Evolutionary conservation across 2,113 vertebrate species (phyloP), one percentile per base, ranked within the genome.

Genomic region (Tetraodon nigroviridis): DNA sequence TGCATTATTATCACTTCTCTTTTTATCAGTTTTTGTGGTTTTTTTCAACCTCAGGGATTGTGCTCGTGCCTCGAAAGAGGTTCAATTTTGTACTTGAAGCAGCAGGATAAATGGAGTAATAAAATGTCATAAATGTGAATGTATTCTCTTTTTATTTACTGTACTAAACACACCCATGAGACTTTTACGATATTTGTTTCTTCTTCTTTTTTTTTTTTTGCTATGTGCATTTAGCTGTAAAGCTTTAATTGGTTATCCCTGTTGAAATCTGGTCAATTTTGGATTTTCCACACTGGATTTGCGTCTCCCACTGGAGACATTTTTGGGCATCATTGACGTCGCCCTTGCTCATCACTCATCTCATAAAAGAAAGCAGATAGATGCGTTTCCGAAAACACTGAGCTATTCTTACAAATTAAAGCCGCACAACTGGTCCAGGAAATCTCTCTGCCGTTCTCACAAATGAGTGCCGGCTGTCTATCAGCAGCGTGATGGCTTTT

Each of bases 391-490:
- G 8, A 27, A 66, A 50, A 45, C 20, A 29, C 21, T 32, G 7
- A 20, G 20, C 24, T 48, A 44, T 20, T 49, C 19, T 12, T 44
- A 61, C n/a, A 53, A 47, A 16, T 50, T 32, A 47, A 60, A 57
- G 19, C 37, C 21, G 42, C 29, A 27, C 17, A 52, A 8, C 51
- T 37, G 54, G 12, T 41, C 41, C 41, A 55, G 40, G 22, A 61
- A 61, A 68, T 61, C 42, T 68, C 21, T 64, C 64, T 65, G 50
- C 41, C 67, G 61, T 76, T 44, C 55, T 68, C 53, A 60, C 61
- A 76, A 84, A 70, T 52, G 52, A 74, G 46, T 44, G 19, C 40
- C 19, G 55, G 41, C 12, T 72, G 49, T 77, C 56, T 12, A 46
- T 66, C 58, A 40, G 17, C 19, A 22, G 21, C 53, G 50, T 16